phyloP scores from a whole-genome alignment of 2,888 invertebrate species.

The Stenolophus ochropezus region DNA sequence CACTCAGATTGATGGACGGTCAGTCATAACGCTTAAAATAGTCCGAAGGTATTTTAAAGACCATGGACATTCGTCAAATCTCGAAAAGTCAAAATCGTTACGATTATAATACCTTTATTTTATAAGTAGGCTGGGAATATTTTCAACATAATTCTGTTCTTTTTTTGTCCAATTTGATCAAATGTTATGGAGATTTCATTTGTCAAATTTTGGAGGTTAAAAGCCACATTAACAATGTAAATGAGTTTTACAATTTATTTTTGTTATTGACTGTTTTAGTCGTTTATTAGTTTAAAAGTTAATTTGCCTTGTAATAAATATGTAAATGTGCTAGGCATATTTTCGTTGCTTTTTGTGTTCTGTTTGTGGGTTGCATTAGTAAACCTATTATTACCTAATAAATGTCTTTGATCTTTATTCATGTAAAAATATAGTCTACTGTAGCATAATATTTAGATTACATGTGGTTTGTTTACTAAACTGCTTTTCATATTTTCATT shows the following conservation, averaged over 20 bases:
- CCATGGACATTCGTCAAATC: no score
- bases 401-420: not conserved
- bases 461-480: not conserved
- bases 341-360: not conserved
- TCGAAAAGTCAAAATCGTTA: no score
- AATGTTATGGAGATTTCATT: not conserved
- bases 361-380: not conserved
- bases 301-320: constrained; percentile 23
- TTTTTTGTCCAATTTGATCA: not conserved
- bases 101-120: no score
- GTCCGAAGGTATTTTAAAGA: no score
- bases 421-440: not conserved
- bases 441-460: constrained; percentile 17
- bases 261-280: constrained; percentile 16
- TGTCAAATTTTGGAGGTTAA: not conserved
- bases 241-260: constrained; percentile 15
- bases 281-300: constrained; percentile 39
- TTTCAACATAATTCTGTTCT: not conserved
- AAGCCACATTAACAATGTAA: not conserved
- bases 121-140: no score
- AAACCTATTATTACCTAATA: not conserved
- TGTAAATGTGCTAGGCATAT: not conserved
- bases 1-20: no score
- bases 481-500: not conserved
- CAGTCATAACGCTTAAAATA: no score